phyloP scores from a whole-genome alignment of 2,797 vertebrate genomes.

The Hirundo rustica region DNA sequence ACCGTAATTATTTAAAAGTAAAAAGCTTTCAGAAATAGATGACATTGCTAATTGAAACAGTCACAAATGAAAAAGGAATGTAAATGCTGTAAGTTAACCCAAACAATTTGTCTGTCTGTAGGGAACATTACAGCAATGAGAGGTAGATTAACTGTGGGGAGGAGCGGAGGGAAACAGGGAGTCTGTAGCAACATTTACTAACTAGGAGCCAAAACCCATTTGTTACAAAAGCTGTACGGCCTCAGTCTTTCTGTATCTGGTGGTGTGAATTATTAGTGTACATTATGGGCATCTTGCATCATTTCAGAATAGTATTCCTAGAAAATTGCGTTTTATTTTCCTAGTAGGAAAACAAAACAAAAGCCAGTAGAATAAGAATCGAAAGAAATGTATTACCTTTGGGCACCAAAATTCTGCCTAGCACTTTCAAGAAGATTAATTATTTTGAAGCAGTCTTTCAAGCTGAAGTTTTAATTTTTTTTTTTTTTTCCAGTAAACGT shows the following conservation, averaged over 20 bases:
- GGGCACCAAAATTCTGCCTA: not conserved
- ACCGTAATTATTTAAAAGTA: conserved; percentile 37
- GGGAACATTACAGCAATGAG: not conserved
- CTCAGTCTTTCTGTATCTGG: not conserved
- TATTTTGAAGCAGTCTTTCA: not conserved
- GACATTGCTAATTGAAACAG: conserved; percentile 38
- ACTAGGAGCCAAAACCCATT: not conserved
- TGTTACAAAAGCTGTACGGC: not conserved
- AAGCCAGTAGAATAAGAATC: not conserved
- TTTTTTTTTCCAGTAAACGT: not conserved
- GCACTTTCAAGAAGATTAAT: not conserved
- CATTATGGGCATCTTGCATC: not conserved
- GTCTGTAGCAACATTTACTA: not conserved
- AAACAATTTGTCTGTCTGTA: not conserved
- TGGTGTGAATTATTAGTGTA: not conserved
- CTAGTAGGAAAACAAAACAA: not conserved
- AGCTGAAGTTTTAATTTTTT: not conserved
- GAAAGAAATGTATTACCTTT: not conserved
- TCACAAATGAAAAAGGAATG: conserved; percentile 24
- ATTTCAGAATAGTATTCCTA: not conserved
- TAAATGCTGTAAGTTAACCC: conserved; percentile 12
- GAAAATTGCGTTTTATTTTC: not conserved
- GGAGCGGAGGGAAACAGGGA: not conserved
- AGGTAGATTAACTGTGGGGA: not conserved
- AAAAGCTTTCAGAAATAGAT: conserved; percentile 30